Evolutionary conservation across 2,797 vertebrate genomes (phyloP), one percentile per base, ranked within the genome.

Genomic region (Sebastes taczanowskii): DNA sequence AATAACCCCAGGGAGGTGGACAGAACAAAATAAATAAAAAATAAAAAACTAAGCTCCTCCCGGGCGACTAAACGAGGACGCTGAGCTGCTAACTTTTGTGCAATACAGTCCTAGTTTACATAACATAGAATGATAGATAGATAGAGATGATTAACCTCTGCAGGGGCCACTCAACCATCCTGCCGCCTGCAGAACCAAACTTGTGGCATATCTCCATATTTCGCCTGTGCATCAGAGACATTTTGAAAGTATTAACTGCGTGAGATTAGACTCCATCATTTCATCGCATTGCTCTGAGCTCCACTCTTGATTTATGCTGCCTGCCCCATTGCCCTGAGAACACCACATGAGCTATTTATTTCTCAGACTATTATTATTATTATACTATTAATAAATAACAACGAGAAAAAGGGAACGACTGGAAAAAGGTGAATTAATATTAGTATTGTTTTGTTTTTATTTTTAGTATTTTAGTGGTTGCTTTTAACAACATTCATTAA

Each of bases 401-500:
- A 92, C 86, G 85, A 95, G 90, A 94, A 95, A 95, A 96, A 95
- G 95, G 95, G 94, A 96, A 96, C 89, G 95, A 96, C 95, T 96
- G 95, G 95, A 95, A 95, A 95, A 95, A 95, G 95, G 95, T 95
- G 92, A 93, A 94, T 93, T 91, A 95, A 95, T 96, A 95, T 92
- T 93, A 92, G 91, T 90, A 91, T 92, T 94, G 88, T 94, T 93
- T 95, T 96, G 90, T 95, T 95, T 95, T 94, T 94, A 87, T 91
- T 94, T 93, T 96, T 95, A 95, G 95, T 95, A 96, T 95, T 95
- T 95, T 96, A 96, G 95, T 96, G 94, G 92, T 95, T 96, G 95
- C 93, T 96, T 96, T 96, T 96, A 96, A 96, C 95, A 96, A 94
- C 95, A 96, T 96, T 96, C 95, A 96, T 96, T 96, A 96, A 96